A percentile compares a stretch with the other conserved stretches of the same genome.
Conservation (phyloP, 2,113 vertebrate genomes). For the Plecotus auritus region DNA sequence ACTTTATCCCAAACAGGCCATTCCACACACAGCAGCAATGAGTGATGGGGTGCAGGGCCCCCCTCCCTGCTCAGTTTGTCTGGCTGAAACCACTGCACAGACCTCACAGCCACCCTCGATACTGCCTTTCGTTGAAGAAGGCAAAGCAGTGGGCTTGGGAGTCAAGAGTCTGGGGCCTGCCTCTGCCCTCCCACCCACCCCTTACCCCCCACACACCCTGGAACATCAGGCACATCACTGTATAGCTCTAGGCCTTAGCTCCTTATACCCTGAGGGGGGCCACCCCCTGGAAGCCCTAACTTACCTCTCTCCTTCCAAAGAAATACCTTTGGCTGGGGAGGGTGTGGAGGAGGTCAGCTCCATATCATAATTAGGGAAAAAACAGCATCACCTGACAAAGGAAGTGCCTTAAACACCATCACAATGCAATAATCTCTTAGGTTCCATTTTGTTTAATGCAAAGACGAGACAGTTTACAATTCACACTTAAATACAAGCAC, state of each 20-base stretch:
- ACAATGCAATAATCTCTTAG: not conserved
- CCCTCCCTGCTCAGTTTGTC: not conserved
- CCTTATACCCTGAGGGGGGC: not conserved
- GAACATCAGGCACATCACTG: not conserved
- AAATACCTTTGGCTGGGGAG: not conserved
- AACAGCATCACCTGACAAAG: not conserved
- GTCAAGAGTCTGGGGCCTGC: not conserved
- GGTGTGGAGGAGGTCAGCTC: not conserved
- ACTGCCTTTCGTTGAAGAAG: not conserved
- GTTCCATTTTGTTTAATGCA: constrained; percentile 55
- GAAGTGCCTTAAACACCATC: not conserved
- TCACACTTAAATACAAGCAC: constrained; percentile 28
- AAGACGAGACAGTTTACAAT: constrained; percentile 28
- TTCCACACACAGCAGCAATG: not conserved
- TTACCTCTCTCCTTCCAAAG: not conserved
- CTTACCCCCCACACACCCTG: too few relatives aligned
- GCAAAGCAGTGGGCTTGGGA: not conserved
- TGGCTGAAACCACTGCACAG: not conserved
- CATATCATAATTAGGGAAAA: not conserved
- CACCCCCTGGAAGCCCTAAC: not conserved
- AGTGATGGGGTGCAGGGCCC: not conserved
- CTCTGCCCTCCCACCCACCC: not conserved
- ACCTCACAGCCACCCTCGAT: too few relatives aligned
- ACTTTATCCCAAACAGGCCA: not conserved
- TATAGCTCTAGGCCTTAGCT: not conserved